Evolutionary conservation across 2,113 vertebrate species (phyloP).

Genomic region (Syngnathus typhle): DNA sequence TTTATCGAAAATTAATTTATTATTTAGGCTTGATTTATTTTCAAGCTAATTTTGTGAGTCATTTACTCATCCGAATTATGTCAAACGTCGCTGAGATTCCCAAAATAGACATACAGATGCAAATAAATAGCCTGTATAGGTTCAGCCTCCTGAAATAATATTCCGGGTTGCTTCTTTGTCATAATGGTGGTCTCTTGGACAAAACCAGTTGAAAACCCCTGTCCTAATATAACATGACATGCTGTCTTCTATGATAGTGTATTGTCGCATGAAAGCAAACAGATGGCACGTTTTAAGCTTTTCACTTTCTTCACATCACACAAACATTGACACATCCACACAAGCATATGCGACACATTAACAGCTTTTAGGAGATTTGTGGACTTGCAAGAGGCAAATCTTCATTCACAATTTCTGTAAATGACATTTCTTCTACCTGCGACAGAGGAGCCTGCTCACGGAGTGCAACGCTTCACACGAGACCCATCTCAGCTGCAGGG

Average conservation of each 20-base stretch:
- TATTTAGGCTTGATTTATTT: no score
- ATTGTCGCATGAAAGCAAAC: constrained; percentile 14
- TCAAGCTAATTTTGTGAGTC: no score
- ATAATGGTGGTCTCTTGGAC: no score
- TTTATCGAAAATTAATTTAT: no score
- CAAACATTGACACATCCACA: background rate
- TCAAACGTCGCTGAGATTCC: no score
- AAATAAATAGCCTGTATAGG: no score
- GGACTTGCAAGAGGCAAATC: background rate
- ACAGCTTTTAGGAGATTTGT: background rate
- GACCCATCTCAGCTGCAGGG: constrained; percentile 90
- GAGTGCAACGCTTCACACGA: constrained; percentile 78
- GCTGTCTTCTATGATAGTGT: constrained; percentile 21
- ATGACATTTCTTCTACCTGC: constrained; percentile 1
- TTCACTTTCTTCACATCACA: constrained; percentile 13
- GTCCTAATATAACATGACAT: no score
- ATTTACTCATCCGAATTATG: no score
- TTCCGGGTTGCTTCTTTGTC: no score
- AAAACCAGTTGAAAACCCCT: no score
- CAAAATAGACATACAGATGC: no score
- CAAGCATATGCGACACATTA: background rate
- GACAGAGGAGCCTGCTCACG: constrained; percentile 63
- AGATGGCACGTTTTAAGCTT: constrained; percentile 36
- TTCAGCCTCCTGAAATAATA: no score
- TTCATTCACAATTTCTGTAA: background rate